Conservation (phyloP, 2,888 invertebrate genomes). For the Pristionchus entomophagus region DNA sequence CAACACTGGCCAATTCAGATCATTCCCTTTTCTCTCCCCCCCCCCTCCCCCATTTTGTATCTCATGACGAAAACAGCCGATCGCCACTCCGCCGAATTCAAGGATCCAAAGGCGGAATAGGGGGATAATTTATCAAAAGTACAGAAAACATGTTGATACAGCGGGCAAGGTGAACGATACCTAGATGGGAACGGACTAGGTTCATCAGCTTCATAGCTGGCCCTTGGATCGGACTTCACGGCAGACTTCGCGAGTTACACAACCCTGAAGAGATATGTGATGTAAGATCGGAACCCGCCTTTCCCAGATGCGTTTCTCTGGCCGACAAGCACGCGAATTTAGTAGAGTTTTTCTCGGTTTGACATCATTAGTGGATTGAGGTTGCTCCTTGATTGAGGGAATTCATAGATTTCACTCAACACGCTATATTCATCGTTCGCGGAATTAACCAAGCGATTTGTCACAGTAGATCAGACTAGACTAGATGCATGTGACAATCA, state of each 20-base stretch:
- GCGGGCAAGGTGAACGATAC: background rate
- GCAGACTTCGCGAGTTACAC: slow-evolving; percentile 44
- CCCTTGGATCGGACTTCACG: slow-evolving; percentile 26
- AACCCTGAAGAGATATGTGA: slow-evolving; percentile 38
- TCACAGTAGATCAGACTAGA: background rate
- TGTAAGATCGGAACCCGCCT: too few relatives aligned
- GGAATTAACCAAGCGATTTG: background rate
- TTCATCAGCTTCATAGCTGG: background rate
- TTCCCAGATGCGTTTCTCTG: too few relatives aligned
- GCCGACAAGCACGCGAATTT: too few relatives aligned
- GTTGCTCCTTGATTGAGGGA: too few relatives aligned
- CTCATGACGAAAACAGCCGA: slow-evolving; percentile 15
- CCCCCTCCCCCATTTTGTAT: slow-evolving; percentile 8
- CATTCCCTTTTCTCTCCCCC: background rate
- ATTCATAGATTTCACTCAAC: too few relatives aligned
- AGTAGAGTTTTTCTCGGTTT: too few relatives aligned
- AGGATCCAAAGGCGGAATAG: background rate
- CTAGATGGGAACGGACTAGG: background rate
- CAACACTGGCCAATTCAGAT: slow-evolving; percentile 20
- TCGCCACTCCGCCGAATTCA: slow-evolving; percentile 43
- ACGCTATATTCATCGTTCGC: too few relatives aligned
- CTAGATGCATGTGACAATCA: background rate
- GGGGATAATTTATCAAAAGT: slow-evolving; percentile 6
- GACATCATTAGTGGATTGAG: too few relatives aligned
- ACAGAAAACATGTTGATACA: slow-evolving; percentile 31